Evolutionary conservation across 2,113 vertebrate genomes (phyloP).

Genomic region (Odocoileus hemionus): DNA sequence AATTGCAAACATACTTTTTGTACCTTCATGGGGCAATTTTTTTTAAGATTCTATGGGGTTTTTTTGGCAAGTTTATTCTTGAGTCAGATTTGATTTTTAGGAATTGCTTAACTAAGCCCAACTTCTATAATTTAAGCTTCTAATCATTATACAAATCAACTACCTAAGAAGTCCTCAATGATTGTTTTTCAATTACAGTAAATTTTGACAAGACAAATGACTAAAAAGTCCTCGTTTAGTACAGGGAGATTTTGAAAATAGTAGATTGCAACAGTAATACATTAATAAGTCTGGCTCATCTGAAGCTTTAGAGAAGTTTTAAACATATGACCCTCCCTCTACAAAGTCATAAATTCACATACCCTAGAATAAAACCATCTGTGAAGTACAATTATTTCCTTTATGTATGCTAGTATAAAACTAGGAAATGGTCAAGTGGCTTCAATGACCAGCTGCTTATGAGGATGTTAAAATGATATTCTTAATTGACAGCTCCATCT

Average conservation of each 20-base stretch:
- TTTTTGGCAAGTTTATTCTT: background rate
- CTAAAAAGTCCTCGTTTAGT: background rate
- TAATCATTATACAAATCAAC: background rate
- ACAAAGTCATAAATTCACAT: slow-evolving; percentile 51
- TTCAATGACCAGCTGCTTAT: background rate
- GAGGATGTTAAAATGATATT: background rate
- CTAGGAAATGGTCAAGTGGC: background rate
- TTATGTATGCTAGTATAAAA: background rate
- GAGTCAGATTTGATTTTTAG: background rate
- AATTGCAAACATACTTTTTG: background rate
- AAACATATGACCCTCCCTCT: slow-evolving; percentile 24
- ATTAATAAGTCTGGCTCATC: background rate
- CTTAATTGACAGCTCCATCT: background rate
- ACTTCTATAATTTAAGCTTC: background rate
- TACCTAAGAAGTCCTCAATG: background rate
- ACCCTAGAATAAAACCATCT: slow-evolving; percentile 30
- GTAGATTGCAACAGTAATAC: slow-evolving; percentile 2
- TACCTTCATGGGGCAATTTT: background rate
- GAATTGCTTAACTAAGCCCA: background rate
- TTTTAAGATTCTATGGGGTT: background rate
- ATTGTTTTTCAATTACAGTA: background rate
- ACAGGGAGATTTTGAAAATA: slow-evolving; percentile 33
- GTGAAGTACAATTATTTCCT: slow-evolving; percentile 26
- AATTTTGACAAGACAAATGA: background rate
- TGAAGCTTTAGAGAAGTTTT: background rate